A percentile compares a stretch with the other conserved stretches of the same genome.
Evolutionary conservation across 2,888 invertebrate species (phyloP).

Genomic region (Micoletzkya japonica): DNA sequence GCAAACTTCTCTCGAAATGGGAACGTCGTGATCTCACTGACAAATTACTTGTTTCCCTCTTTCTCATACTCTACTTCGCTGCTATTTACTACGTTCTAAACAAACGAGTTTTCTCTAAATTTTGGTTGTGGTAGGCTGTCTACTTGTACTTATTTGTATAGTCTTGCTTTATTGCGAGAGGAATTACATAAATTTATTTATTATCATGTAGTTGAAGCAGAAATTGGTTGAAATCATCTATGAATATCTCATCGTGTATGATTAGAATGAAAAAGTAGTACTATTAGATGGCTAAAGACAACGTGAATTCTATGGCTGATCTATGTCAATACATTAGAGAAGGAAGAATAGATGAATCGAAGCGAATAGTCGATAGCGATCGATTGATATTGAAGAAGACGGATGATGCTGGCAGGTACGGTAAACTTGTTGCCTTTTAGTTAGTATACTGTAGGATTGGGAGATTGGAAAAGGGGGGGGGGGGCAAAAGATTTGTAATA

Average conservation of each 20-base stretch:
- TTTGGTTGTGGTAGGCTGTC: conserved; percentile 38
- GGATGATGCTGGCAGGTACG: conserved; percentile 6
- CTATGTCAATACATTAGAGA: conserved; percentile 28
- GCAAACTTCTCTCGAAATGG: conserved; percentile 88
- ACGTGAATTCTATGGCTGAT: conserved; percentile 27
- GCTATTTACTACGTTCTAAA: conserved; percentile 90
- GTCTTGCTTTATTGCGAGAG: too few relatives aligned
- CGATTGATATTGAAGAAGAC: neutral
- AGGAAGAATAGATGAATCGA: conserved; percentile 30
- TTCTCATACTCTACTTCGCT: conserved; percentile 84
- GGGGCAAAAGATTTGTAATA: neutral
- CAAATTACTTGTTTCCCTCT: conserved; percentile 84
- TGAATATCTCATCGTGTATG: too few relatives aligned
- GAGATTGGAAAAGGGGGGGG: too few relatives aligned
- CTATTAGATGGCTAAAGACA: too few relatives aligned
- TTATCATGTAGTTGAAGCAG: too few relatives aligned
- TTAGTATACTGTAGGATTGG: neutral
- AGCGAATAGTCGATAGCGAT: conserved; percentile 27
- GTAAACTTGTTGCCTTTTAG: neutral
- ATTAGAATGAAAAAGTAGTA: too few relatives aligned
- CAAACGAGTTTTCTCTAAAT: conserved; percentile 74
- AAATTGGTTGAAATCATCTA: too few relatives aligned
- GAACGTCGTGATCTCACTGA: conserved; percentile 91
- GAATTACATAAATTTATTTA: too few relatives aligned
- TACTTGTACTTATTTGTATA: neutral